Evolutionary conservation across 2,797 vertebrate genomes (phyloP), one percentile per base, ranked within the genome.

Genomic region (Eutrigla gurnardus): DNA sequence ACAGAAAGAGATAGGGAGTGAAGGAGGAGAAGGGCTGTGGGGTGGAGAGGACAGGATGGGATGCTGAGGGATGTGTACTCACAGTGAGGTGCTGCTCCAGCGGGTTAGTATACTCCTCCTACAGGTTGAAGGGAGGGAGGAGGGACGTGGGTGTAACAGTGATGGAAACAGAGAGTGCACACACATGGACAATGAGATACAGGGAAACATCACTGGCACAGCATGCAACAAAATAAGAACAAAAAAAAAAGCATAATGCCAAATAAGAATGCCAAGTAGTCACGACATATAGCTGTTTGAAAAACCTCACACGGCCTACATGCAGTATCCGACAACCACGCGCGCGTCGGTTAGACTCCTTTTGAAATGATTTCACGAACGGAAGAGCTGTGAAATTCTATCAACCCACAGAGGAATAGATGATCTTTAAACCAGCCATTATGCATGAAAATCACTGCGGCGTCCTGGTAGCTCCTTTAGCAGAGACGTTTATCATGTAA

Each of bases 31-130:
- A 36, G 70, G 33, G 39, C 71, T 78, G 70, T 49, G 35, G 35
- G 18, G 61, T 64, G 77, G 50, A 65, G 74, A 79, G 65, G 76
- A 73, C 67, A 76, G 40, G 40, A 86, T 72, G 83, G 76, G 80
- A 84, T 80, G 90, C 74, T 43, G 76, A 78, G 73, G 75, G 82
- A 86, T 53, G 89, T 71, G 89, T 97, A 98, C 97, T 98, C 96
- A 98, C 97, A 92, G 96, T 97, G 94, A 96, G 96, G 90, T 96
- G 96, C 94, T 97, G 96, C 92, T 97, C 96, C 96, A 97, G 94
- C 35, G 96, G 96, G 93, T 96, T 97, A 95, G 94, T 95, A 90
- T 94, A 95, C 92, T 96, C 96, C 95, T 97, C 96, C 96, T 98
- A 95, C 66, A 53, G 82, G 87, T 84, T 82, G 83, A 85, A 76